A percentile compares a stretch with the other conserved stretches of the same genome.
Evolutionary conservation across 1,140 invertebrate genomes (phyloP).

Genomic region (Drosophila ambigua): DNA sequence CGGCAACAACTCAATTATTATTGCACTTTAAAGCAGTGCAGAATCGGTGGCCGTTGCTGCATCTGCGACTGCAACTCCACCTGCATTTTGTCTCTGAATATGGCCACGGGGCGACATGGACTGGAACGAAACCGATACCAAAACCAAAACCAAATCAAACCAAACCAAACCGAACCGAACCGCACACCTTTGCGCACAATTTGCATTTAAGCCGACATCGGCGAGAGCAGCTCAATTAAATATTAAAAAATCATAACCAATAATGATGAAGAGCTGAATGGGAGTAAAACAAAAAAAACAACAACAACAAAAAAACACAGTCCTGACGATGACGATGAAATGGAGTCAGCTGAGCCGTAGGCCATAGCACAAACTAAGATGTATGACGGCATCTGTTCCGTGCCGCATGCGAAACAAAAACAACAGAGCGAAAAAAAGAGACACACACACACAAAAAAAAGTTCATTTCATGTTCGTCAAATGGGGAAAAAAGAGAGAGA

Average conservation of each 20-base stretch:
- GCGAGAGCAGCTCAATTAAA: slow-evolving; percentile 74
- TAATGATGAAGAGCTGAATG: slow-evolving; percentile 26
- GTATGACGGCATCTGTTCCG: slow-evolving; percentile 30
- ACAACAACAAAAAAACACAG: too few species aligned
- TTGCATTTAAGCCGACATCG: slow-evolving; percentile 66
- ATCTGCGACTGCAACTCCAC: not conserved
- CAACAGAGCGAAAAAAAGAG: not conserved
- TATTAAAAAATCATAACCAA: slow-evolving; percentile 79
- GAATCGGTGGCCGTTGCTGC: slow-evolving; percentile 10
- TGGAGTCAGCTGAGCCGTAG: slow-evolving; percentile 7
- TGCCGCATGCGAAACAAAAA: slow-evolving; percentile 9
- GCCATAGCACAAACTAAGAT: slow-evolving; percentile 54
- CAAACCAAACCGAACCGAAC: slow-evolving; percentile 27
- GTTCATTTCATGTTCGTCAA: slow-evolving; percentile 36
- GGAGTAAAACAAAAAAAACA: too few species aligned
- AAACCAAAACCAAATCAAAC: slow-evolving; percentile 3
- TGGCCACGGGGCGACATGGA: not conserved
- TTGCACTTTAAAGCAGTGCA: slow-evolving; percentile 41
- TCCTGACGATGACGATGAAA: too few species aligned
- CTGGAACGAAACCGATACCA: slow-evolving; percentile 1
- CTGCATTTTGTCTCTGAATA: slow-evolving; percentile 7
- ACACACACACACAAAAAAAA: slow-evolving; percentile 1
- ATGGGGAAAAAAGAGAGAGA: slow-evolving; percentile 27
- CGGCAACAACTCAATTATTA: slow-evolving; percentile 43
- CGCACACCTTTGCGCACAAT: slow-evolving; percentile 73